Conservation (phyloP, 2,113 vertebrate species). For the Naja naja region DNA sequence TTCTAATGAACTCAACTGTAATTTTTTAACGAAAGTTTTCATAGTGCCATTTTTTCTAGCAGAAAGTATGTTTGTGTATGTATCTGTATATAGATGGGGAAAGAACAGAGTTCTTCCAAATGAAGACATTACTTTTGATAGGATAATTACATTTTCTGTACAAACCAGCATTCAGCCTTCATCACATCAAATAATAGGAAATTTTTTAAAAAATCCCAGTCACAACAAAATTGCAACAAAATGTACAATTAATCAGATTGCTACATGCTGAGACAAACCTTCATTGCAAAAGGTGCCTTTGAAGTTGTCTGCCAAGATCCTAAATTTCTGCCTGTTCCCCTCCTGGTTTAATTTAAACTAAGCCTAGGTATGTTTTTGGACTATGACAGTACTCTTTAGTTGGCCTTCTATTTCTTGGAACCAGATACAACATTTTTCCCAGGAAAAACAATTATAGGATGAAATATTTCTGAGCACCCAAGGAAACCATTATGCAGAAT, state of each 20-base stretch:
- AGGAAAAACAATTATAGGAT: accelerated
- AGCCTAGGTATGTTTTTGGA: background rate
- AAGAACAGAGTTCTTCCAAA: background rate
- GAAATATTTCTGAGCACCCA: background rate
- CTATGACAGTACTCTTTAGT: accelerated
- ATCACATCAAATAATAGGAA: background rate
- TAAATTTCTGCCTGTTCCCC: background rate
- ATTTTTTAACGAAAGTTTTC: accelerated
- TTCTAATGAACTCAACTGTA: background rate
- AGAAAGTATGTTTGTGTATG: background rate
- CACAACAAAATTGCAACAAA: background rate
- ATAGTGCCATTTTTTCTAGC: background rate
- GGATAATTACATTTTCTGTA: background rate
- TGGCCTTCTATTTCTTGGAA: accelerated
- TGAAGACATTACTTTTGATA: accelerated
- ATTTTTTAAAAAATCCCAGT: background rate
- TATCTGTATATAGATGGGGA: background rate
- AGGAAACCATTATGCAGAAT: background rate
- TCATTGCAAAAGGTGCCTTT: background rate
- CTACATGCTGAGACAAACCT: background rate
- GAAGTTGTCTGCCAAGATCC: background rate
- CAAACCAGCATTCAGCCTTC: background rate
- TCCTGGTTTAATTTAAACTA: background rate
- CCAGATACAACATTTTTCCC: background rate
- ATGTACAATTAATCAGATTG: accelerated